Percentiles rank a stretch among this genome's conserved stretches.
phyloP scores from a whole-genome alignment of 2,888 invertebrate genomes.

The Lasioglossum figueresi region DNA sequence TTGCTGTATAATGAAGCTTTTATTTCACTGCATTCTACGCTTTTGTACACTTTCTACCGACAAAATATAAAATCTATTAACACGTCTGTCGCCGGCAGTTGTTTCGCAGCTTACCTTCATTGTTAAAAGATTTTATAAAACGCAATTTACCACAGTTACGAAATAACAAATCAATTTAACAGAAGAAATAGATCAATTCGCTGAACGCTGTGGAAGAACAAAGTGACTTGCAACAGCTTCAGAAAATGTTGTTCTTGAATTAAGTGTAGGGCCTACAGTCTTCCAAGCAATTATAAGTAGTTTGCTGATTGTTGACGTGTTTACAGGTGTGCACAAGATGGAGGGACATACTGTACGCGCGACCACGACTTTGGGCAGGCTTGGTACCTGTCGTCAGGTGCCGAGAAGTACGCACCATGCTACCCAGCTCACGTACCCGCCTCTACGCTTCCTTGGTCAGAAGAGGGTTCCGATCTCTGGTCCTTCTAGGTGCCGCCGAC shows the following conservation, averaged over 20 bases:
- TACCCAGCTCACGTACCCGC: slow-evolving; percentile 86
- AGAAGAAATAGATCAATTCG: too few species aligned
- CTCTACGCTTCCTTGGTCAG: slow-evolving; percentile 93
- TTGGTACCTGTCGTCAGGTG: slow-evolving; percentile 94
- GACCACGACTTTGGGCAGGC: slow-evolving; percentile 94
- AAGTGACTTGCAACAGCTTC: too few species aligned
- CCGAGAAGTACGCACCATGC: slow-evolving; percentile 90
- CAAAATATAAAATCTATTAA: too few species aligned
- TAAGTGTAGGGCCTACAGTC: not conserved
- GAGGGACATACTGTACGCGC: slow-evolving; percentile 94
- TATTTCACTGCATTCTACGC: not conserved
- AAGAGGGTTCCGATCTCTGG: slow-evolving; percentile 94
- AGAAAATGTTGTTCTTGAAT: not conserved
- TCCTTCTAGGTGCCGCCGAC: slow-evolving; percentile 93
- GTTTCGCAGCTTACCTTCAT: too few species aligned
- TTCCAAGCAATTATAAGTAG: not conserved
- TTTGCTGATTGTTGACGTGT: not conserved
- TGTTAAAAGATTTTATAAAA: too few species aligned
- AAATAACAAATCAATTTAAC: too few species aligned
- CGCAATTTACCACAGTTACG: too few species aligned
- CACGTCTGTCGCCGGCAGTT: too few species aligned
- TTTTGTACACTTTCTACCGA: too few species aligned
- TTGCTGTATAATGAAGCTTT: not conserved
- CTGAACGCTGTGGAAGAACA: too few species aligned
- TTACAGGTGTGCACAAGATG: slow-evolving; percentile 91